phyloP scores from a whole-genome alignment of 2,888 invertebrate species.

The Scelioninae gen. 1 region DNA sequence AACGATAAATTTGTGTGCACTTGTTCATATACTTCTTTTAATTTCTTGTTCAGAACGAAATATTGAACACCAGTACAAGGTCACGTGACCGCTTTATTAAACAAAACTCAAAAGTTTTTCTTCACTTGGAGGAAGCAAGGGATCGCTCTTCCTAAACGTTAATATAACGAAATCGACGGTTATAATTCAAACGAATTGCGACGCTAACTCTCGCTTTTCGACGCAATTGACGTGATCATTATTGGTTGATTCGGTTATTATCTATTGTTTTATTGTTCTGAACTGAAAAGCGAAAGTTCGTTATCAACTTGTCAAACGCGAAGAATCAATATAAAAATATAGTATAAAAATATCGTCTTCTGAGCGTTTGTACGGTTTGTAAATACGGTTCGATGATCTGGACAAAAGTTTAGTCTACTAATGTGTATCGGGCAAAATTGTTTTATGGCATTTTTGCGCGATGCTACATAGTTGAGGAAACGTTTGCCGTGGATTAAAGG shows the following conservation, averaged over 20 bases:
- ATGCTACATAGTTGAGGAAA: too few relatives aligned
- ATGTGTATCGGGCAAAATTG: too few relatives aligned
- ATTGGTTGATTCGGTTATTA: background rate
- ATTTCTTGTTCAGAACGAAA: too few relatives aligned
- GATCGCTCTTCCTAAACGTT: constrained; percentile 19
- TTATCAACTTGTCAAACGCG: background rate
- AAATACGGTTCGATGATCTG: constrained; percentile 15
- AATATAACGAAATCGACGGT: constrained; percentile 39
- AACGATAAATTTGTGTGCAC: background rate
- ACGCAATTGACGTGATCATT: constrained; percentile 19
- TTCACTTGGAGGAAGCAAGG: too few relatives aligned
- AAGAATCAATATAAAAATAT: constrained; percentile 51
- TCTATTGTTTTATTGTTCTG: background rate
- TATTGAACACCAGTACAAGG: too few relatives aligned
- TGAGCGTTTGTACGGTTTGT: constrained; percentile 32
- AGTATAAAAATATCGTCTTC: constrained; percentile 49
- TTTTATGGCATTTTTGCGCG: too few relatives aligned
- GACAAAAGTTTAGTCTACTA: too few relatives aligned
- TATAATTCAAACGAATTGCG: constrained; percentile 30
- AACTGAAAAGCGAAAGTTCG: constrained; percentile 6
- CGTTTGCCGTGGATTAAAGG: too few relatives aligned
- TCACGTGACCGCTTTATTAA: too few relatives aligned
- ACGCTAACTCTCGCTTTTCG: constrained; percentile 17
- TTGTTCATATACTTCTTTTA: too few relatives aligned
- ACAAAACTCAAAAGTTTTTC: too few relatives aligned